Evolutionary conservation across 2,888 invertebrate genomes (phyloP).

Genomic region (Laspeyria flexula): DNA sequence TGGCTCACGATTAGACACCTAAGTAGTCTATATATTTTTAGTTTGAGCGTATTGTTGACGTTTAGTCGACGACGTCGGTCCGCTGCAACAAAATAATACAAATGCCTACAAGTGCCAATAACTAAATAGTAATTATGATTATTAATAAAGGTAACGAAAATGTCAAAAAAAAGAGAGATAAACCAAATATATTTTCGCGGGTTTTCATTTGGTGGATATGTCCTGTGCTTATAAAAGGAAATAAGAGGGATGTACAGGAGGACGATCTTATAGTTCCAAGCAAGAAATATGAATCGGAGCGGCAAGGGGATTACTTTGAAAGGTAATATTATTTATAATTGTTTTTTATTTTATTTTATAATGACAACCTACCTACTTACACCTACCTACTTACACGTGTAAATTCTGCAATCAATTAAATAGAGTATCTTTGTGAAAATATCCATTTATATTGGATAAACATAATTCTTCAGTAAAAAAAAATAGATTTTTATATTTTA

Average conservation of each 20-base stretch:
- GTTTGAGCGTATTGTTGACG: slow-evolving; percentile 19
- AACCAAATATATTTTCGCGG: slow-evolving; percentile 71
- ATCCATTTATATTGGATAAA: no score
- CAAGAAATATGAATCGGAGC: slow-evolving; percentile 86
- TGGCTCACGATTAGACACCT: slow-evolving; percentile 5
- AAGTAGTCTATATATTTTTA: slow-evolving; percentile 19
- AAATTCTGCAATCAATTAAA: no score
- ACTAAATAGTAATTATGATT: background rate
- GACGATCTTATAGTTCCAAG: slow-evolving; percentile 88
- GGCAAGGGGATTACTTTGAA: slow-evolving; percentile 86
- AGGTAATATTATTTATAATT: slow-evolving; percentile 60
- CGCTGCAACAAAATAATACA: slow-evolving; percentile 4
- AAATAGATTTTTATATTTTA: no score
- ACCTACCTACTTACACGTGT: no score
- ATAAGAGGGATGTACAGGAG: slow-evolving; percentile 86
- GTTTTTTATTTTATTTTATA: no score
- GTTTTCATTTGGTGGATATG: slow-evolving; percentile 81
- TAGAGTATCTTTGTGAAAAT: no score
- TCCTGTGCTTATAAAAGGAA: slow-evolving; percentile 83
- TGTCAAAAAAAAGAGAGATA: slow-evolving; percentile 56
- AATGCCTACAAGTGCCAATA: slow-evolving; percentile 4
- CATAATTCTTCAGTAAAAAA: no score
- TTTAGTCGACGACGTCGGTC: slow-evolving; percentile 11
- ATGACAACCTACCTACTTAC: no score
- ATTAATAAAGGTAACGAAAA: slow-evolving; percentile 24